Percentiles rank a stretch among this genome's conserved stretches.
Evolutionary conservation across 2,113 vertebrate species (phyloP).

Genomic region (Myiopsitta monachus): DNA sequence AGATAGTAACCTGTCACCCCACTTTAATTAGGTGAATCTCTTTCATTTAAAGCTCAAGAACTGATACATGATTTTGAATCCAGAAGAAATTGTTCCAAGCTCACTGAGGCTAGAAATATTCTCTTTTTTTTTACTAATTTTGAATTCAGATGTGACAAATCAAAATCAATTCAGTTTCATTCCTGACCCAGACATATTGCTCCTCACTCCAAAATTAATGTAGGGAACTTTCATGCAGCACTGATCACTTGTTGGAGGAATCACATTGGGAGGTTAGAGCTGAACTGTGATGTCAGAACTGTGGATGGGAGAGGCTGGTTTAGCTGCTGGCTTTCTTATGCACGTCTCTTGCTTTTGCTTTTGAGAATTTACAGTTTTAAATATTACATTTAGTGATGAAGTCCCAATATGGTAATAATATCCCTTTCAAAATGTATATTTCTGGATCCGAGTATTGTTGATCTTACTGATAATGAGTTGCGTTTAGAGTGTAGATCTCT

Average conservation of each 20-base stretch:
- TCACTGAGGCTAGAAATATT: neutral
- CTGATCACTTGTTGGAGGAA: neutral
- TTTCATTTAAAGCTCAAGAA: neutral
- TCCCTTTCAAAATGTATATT: neutral
- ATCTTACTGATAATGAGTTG: neutral
- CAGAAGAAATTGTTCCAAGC: neutral
- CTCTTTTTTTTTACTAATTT: neutral
- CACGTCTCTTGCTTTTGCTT: neutral
- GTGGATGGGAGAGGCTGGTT: neutral
- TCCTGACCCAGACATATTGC: neutral
- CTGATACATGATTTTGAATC: neutral
- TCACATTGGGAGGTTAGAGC: neutral
- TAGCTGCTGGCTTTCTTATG: neutral
- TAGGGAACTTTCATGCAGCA: neutral
- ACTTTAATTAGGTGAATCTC: neutral
- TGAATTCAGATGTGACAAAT: neutral
- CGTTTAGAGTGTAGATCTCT: neutral
- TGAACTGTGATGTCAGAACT: neutral
- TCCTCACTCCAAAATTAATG: neutral
- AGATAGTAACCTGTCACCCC: neutral
- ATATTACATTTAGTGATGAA: neutral
- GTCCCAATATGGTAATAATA: neutral
- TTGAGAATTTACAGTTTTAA: neutral
- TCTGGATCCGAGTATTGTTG: neutral
- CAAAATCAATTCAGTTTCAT: neutral